phyloP scores from a whole-genome alignment of 2,113 vertebrate species.

The Chamaea fasciata region DNA sequence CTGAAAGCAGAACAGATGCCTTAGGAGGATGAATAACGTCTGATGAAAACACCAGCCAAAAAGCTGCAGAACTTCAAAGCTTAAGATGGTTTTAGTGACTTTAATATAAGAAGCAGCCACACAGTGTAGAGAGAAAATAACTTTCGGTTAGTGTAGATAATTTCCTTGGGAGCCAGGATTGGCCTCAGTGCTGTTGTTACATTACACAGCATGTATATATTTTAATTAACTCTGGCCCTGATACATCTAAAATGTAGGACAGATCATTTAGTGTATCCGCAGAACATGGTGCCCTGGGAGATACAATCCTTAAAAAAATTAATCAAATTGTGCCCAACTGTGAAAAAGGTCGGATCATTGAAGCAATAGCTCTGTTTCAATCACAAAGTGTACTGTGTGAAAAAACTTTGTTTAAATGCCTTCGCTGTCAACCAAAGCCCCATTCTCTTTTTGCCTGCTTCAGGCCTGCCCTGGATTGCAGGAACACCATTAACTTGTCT shows the following conservation, averaged over 20 bases:
- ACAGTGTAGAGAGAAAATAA: background rate
- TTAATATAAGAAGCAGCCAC: slow-evolving; percentile 1
- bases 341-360: background rate
- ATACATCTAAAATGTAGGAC: background rate
- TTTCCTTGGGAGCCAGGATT: background rate
- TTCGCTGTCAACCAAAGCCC: background rate
- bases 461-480: background rate
- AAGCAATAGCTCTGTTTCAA: background rate
- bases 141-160: background rate
- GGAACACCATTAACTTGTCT: background rate
- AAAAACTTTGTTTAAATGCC: background rate
- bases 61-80: slow-evolving; percentile 33
- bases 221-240: slow-evolving; percentile 12
- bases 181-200: background rate
- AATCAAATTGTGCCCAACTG: background rate
- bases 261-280: background rate
- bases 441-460: background rate
- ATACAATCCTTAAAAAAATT: background rate
- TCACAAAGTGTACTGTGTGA: background rate
- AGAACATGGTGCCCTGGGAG: background rate
- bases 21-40: background rate
- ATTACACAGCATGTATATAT: background rate
- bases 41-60: slow-evolving; percentile 1
- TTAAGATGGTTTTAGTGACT: background rate
- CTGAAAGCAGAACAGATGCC: background rate